These are phyloP conservation scores for Plebejus argus DNA, from an alignment of 2,888 invertebrate genomes.

Conservation along the genomic window DNA sequence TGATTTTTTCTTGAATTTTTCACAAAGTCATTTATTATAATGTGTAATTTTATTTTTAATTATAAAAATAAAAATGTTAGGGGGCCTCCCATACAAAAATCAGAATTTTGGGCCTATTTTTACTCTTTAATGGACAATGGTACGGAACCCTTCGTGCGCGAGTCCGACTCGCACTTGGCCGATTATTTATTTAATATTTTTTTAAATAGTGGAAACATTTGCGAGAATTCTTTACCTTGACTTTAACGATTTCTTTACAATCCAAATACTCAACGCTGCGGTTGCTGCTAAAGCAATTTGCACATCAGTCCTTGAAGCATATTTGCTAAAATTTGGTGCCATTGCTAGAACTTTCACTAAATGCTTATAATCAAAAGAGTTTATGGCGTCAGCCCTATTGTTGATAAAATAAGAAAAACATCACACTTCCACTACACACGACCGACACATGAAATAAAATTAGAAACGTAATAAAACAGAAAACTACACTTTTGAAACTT, in stretches of 20 bases:
- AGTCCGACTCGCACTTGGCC: no score
- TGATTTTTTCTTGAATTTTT: no score
- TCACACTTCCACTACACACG: neutral
- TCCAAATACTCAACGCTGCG: slow-evolving; percentile 82
- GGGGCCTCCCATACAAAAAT: no score
- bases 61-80: no score
- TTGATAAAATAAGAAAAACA: slow-evolving; percentile 16
- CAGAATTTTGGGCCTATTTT: no score
- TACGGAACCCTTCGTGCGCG: no score
- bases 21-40: no score
- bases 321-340: slow-evolving; percentile 90
- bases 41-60: no score
- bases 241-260: slow-evolving; percentile 76
- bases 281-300: slow-evolving; percentile 84
- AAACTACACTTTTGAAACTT: neutral
- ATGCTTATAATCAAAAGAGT: neutral
- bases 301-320: slow-evolving; percentile 84
- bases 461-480: neutral
- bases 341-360: slow-evolving; percentile 59
- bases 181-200: neutral
- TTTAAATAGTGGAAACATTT: slow-evolving; percentile 32
- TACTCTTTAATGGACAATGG: no score
- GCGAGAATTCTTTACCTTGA: slow-evolving; percentile 64
- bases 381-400: neutral
- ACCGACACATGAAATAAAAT: neutral